phyloP scores from a whole-genome alignment of 2,113 vertebrate species.

The Struthio camelus region DNA sequence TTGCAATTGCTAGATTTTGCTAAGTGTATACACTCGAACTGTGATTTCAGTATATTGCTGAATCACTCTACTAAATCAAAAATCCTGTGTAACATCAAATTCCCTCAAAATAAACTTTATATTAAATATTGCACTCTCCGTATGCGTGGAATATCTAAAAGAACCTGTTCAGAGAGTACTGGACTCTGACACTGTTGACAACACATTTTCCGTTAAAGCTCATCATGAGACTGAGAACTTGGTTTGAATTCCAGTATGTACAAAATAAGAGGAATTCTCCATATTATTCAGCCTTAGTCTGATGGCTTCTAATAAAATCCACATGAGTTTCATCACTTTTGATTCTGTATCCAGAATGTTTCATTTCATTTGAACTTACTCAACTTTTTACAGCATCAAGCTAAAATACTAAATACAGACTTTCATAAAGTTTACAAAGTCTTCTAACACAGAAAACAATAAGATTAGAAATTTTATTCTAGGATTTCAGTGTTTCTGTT shows the following conservation, averaged over 20 bases:
- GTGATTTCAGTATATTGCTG: too few relatives aligned
- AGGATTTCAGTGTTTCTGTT: not conserved
- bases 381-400: not conserved
- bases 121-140: too few relatives aligned
- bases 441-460: not conserved
- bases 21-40: too few relatives aligned
- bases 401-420: not conserved
- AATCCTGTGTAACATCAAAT: too few relatives aligned
- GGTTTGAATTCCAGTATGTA: not conserved
- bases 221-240: not conserved
- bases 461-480: not conserved
- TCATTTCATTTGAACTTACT: not conserved
- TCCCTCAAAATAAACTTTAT: too few relatives aligned
- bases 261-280: not conserved
- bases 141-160: too few relatives aligned
- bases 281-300: not conserved
- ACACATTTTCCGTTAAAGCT: not conserved
- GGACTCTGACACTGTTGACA: too few relatives aligned
- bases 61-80: too few relatives aligned
- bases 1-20: too few relatives aligned
- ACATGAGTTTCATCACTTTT: not conserved
- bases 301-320: not conserved
- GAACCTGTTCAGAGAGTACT: too few relatives aligned
- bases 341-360: not conserved
- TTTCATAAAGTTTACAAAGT: not conserved